phyloP scores from a whole-genome alignment of 37 sponge, comb jelly and placozoan genomes.

The Halichondria panicea region DNA sequence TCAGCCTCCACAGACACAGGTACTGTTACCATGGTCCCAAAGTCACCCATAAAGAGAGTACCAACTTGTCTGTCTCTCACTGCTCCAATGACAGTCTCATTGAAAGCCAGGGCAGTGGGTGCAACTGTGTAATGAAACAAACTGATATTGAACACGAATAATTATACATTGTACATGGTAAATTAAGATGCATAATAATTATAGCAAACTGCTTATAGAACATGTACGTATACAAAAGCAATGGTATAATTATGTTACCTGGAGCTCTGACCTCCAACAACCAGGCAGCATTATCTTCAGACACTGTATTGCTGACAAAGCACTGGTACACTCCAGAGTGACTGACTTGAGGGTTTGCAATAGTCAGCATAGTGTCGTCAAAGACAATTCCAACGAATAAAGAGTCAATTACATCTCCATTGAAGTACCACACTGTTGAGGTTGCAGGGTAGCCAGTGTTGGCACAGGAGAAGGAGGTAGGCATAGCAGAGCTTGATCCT shows the following conservation, averaged over 20 bases:
- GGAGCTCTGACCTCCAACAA: slow-evolving; percentile 36
- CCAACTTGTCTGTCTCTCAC: slow-evolving; percentile 1
- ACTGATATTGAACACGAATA: too few species aligned
- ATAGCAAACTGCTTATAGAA: too few species aligned
- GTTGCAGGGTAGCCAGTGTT: slow-evolving; percentile 17
- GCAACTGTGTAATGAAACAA: too few species aligned
- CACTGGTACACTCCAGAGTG: slow-evolving; percentile 73
- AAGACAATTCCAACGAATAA: background rate
- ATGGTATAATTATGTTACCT: slow-evolving; percentile 30
- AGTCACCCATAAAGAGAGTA: background rate
- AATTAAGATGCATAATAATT: too few species aligned
- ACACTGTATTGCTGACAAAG: slow-evolving; percentile 25
- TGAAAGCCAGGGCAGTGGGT: too few species aligned
- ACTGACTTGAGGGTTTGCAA: background rate
- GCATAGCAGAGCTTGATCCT: background rate
- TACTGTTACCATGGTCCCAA: background rate
- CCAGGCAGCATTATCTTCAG: slow-evolving; percentile 6
- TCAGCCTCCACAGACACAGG: slow-evolving; percentile 29
- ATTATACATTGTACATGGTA: too few species aligned
- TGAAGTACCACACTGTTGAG: slow-evolving; percentile 40
- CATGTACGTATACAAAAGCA: too few species aligned
- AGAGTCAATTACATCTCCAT: slow-evolving; percentile 1
- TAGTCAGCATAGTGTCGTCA: background rate
- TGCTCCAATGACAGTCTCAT: too few species aligned
- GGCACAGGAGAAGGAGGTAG: slow-evolving; percentile 40